A percentile compares a stretch with the other conserved stretches of the same genome.
Evolutionary conservation across 2,113 vertebrate species (phyloP).

Genomic region (Oenanthe oenanthe): DNA sequence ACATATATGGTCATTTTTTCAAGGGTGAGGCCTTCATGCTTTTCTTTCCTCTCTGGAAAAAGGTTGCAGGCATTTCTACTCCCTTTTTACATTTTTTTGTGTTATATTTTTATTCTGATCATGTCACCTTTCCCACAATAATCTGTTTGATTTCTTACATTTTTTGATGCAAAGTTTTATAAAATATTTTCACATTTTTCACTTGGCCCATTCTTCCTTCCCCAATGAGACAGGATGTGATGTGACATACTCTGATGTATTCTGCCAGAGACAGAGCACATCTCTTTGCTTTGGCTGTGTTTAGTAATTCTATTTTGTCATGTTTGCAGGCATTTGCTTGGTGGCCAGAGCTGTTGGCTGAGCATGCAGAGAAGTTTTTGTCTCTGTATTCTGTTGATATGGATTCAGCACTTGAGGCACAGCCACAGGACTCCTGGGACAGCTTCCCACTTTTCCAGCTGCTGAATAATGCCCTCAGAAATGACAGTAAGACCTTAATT

Average conservation of each 20-base stretch:
- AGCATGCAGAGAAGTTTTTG: conserved; percentile 94
- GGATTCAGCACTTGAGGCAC: conserved; percentile 86
- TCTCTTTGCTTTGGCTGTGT: not conserved
- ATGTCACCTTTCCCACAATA: not conserved
- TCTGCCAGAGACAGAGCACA: not conserved
- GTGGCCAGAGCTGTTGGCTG: conserved; percentile 92
- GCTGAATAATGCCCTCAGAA: conserved; percentile 91
- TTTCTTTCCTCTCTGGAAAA: not conserved
- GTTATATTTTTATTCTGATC: not conserved
- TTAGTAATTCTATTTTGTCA: not conserved
- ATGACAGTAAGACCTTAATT: conserved; percentile 82
- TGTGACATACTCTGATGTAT: not conserved
- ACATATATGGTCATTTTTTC: not conserved
- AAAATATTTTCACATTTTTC: not conserved
- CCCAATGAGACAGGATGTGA: not conserved
- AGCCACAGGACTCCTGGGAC: conserved; percentile 92
- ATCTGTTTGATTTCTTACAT: not conserved
- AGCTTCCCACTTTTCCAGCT: conserved; percentile 97
- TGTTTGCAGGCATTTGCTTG: conserved; percentile 88
- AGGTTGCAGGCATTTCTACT: not conserved
- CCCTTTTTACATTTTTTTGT: not conserved
- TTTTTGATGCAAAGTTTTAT: not conserved
- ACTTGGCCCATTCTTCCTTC: not conserved
- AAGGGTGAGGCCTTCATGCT: not conserved
- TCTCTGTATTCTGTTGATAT: conserved; percentile 91